Evolutionary conservation across 1,140 invertebrate genomes (phyloP).

Genomic region (Coptotermes formosanus): DNA sequence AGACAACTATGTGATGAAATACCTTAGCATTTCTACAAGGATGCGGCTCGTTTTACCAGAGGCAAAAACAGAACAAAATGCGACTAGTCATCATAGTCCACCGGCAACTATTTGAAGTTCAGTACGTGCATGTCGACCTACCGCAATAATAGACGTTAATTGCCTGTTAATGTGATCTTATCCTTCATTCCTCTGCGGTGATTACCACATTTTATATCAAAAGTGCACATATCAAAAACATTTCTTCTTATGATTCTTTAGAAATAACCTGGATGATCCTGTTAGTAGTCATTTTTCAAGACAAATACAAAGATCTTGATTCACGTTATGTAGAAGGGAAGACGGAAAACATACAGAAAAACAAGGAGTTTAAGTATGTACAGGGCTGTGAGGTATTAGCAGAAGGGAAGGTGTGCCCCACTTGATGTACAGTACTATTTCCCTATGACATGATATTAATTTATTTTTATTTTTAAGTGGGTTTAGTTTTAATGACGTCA

Average conservation of each 20-base stretch:
- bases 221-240: neutral
- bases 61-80: neutral
- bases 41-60: neutral
- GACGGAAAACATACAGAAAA: too few relatives aligned
- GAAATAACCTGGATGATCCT: neutral
- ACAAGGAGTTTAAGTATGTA: too few relatives aligned
- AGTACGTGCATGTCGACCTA: neutral
- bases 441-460: too few relatives aligned
- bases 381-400: too few relatives aligned
- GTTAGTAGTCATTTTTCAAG: neutral
- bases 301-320: neutral
- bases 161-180: conserved; percentile 1
- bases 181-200: conserved; percentile 1
- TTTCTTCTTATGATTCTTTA: conserved; percentile 1
- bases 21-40: neutral
- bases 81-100: neutral
- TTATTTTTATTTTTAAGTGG: too few relatives aligned
- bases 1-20: neutral
- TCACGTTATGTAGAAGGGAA: neutral
- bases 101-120: neutral
- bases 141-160: neutral
- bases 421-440: too few relatives aligned
- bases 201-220: conserved; percentile 19
- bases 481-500: too few relatives aligned
- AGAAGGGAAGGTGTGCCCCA: too few relatives aligned